phyloP scores from a whole-genome alignment of 2,113 vertebrate species.

The Lophotis ruficrista region DNA sequence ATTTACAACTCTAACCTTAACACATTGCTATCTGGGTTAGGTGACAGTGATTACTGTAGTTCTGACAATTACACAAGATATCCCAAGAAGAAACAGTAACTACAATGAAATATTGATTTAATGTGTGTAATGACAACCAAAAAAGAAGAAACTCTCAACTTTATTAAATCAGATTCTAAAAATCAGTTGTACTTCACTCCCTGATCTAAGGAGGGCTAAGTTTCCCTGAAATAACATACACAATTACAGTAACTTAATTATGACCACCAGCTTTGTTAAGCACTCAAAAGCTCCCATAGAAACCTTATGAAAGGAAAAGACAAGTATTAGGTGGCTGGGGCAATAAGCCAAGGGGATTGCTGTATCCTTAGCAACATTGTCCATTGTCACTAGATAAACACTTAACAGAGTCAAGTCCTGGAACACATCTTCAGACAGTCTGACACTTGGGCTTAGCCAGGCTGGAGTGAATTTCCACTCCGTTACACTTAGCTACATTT shows the following conservation, averaged over 20 bases:
- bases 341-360: not conserved
- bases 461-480: slow-evolving; percentile 25
- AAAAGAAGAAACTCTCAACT: not conserved
- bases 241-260: not conserved
- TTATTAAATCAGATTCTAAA: not conserved
- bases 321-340: not conserved
- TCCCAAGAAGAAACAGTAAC: not conserved
- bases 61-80: not conserved
- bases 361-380: not conserved
- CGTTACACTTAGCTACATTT: not conserved
- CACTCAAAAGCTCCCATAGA: not conserved
- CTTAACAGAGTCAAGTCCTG: not conserved
- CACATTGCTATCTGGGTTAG: not conserved
- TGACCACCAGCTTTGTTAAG: not conserved
- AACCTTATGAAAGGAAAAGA: not conserved
- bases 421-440: slow-evolving; percentile 9
- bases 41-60: not conserved
- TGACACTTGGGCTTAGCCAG: slow-evolving; percentile 20
- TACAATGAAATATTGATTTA: not conserved
- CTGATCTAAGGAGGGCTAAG: not conserved
- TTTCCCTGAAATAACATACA: not conserved
- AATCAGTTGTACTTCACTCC: not conserved
- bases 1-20: not conserved
- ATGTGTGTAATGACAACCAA: not conserved
- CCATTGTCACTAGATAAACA: not conserved